phyloP scores from a whole-genome alignment of 1,140 invertebrate species.

The Schlechtendalia chinensis region DNA sequence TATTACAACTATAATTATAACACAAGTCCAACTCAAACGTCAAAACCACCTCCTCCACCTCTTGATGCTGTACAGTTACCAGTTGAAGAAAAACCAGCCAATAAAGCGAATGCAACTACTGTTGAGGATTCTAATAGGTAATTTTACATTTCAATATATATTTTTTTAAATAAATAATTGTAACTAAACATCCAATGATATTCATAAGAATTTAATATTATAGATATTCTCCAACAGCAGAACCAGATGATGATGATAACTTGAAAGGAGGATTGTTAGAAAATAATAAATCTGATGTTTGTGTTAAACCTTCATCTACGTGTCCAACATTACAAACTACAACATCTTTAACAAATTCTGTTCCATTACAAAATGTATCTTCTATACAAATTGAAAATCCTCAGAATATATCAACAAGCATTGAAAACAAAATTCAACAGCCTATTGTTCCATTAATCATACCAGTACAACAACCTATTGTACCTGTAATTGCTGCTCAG shows the following conservation, averaged over 20 bases:
- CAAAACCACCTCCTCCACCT: constrained; percentile 26
- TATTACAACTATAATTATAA: constrained; percentile 43
- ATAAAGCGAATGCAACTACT: neutral
- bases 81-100: constrained; percentile 43
- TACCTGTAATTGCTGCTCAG: neutral
- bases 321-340: neutral
- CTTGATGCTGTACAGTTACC: constrained; percentile 23
- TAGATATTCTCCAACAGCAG: constrained; percentile 37
- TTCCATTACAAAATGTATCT: neutral
- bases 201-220: neutral
- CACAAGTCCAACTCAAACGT: constrained; percentile 26
- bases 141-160: neutral
- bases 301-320: neutral
- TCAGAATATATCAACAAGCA: neutral
- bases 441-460: neutral
- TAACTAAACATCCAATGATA: neutral
- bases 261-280: neutral
- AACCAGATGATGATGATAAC: constrained; percentile 36
- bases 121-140: constrained; percentile 39
- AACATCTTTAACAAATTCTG: neutral
- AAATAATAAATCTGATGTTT: neutral
- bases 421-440: neutral
- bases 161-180: neutral
- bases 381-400: neutral
- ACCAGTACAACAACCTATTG: neutral